A percentile compares a stretch with the other conserved stretches of the same genome.
phyloP scores from a whole-genome alignment of 1,140 invertebrate species.

The Papilio helenus region DNA sequence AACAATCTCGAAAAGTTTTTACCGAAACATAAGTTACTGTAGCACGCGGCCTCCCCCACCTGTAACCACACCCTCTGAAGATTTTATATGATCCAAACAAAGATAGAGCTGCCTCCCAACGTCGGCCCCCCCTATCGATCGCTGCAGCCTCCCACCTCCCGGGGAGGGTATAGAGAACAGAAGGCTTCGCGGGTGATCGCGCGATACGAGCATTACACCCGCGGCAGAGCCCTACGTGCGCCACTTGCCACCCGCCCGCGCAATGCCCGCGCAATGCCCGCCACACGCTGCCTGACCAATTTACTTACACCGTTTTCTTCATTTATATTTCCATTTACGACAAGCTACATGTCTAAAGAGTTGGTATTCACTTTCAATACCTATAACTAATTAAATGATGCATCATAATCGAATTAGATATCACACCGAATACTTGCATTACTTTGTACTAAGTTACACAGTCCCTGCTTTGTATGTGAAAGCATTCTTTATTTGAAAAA shows the following conservation, averaged over 20 bases:
- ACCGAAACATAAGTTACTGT: constrained; percentile 40
- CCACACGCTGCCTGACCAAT: background rate
- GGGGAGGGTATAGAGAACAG: constrained; percentile 40
- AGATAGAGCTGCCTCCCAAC: constrained; percentile 44
- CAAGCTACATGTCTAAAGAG: too few species aligned
- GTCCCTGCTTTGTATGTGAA: background rate
- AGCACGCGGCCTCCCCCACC: constrained; percentile 1
- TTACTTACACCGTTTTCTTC: background rate
- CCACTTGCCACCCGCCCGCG: background rate
- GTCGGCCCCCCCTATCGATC: constrained; percentile 48
- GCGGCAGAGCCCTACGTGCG: background rate
- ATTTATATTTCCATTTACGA: too few species aligned
- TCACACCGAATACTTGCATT: too few species aligned
- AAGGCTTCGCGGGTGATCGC: constrained; percentile 40
- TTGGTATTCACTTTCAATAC: too few species aligned
- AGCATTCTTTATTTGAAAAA: background rate
- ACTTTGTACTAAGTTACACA: too few species aligned
- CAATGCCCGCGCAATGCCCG: too few species aligned
- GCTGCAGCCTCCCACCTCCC: constrained; percentile 35
- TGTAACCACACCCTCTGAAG: constrained; percentile 53
- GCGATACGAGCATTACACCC: constrained; percentile 26
- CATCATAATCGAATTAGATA: too few species aligned
- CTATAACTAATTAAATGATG: too few species aligned
- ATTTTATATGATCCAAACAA: constrained; percentile 59
- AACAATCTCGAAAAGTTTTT: constrained; percentile 52